phyloP scores from a whole-genome alignment of 2,113 vertebrate species.

The Sula dactylatra region DNA sequence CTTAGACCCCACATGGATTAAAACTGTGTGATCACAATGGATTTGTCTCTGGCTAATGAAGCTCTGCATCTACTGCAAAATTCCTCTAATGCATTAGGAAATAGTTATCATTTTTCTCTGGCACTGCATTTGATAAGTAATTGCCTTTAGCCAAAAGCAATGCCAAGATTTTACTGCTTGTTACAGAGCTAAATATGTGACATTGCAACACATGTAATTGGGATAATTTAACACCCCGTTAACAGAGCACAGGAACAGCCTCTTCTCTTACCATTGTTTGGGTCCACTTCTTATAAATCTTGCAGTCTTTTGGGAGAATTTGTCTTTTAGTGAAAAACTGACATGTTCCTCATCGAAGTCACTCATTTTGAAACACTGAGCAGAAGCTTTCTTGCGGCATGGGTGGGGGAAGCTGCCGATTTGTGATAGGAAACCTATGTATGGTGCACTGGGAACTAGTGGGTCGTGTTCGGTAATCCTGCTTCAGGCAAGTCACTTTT shows the following conservation, averaged over 20 bases:
- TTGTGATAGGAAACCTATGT: background rate
- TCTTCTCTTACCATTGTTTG: background rate
- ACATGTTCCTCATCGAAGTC: background rate
- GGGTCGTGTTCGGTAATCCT: background rate
- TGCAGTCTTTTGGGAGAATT: background rate
- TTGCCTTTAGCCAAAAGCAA: conserved; percentile 23
- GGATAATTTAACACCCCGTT: conserved; percentile 33
- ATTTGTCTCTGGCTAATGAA: background rate
- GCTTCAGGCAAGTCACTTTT: background rate
- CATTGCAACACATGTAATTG: background rate
- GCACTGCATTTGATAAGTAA: conserved; percentile 1
- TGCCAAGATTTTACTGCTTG: conserved; percentile 40
- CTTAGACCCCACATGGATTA: background rate
- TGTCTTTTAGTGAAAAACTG: background rate
- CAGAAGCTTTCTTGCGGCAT: background rate
- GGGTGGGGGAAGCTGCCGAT: background rate
- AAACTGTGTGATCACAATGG: background rate
- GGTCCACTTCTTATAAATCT: background rate
- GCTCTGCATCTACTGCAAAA: background rate
- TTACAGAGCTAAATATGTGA: conserved; percentile 17
- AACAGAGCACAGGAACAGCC: background rate
- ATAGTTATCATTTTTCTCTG: conserved; percentile 24
- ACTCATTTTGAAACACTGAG: background rate
- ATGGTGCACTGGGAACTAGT: background rate
- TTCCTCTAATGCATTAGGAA: conserved; percentile 21